Evolutionary conservation across 2,113 vertebrate species (phyloP).

Genomic region (Emydocephalus ijimae): DNA sequence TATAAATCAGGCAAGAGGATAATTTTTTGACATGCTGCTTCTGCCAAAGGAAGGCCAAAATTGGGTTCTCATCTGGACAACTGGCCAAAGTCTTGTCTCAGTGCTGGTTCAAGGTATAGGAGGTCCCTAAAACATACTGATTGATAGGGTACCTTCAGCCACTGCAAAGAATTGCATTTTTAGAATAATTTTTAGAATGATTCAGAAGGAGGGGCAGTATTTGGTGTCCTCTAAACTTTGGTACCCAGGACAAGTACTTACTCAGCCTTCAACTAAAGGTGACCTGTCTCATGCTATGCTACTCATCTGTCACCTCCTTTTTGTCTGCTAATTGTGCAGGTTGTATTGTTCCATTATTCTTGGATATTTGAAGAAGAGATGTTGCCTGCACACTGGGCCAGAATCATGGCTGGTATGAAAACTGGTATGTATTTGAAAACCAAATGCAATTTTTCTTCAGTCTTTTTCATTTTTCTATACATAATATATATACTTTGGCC

Average conservation of each 20-base stretch:
- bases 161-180: background rate
- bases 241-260: background rate
- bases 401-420: background rate
- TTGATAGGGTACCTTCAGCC: background rate
- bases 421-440: background rate
- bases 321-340: background rate
- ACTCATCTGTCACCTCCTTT: background rate
- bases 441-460: background rate
- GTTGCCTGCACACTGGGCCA: background rate
- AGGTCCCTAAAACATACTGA: background rate
- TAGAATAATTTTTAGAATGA: background rate
- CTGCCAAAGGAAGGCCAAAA: background rate
- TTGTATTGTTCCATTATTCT: background rate
- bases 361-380: background rate
- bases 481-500: background rate
- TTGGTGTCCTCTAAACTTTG: background rate
- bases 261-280: background rate
- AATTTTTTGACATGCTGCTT: background rate
- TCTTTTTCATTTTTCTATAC: background rate
- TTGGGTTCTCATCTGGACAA: background rate
- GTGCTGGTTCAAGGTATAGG: background rate
- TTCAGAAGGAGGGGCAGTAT: background rate
- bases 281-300: background rate
- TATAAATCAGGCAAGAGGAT: background rate
- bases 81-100: background rate